Conservation (phyloP, 2,888 invertebrate species). For the Schizotus pectinicornis region DNA sequence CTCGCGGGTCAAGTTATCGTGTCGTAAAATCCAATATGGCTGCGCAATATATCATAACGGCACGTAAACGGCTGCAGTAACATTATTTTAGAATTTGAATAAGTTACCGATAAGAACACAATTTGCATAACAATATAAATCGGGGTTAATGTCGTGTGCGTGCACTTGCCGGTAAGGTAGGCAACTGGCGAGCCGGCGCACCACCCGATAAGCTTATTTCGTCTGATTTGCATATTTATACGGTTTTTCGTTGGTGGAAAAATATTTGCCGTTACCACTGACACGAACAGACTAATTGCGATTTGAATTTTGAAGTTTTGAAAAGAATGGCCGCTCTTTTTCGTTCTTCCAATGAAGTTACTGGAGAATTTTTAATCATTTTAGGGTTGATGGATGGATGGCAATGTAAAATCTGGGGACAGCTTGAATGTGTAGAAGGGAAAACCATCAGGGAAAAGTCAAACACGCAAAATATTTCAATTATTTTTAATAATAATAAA, state of each 20-base stretch:
- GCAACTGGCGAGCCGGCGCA: conserved; percentile 52
- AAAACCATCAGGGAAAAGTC: too few relatives aligned
- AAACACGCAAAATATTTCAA: too few relatives aligned
- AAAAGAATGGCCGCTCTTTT: conserved; percentile 23
- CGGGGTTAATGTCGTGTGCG: conserved; percentile 61
- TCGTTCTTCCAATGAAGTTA: background rate
- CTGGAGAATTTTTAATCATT: conserved; percentile 7
- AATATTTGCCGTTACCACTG: conserved; percentile 39
- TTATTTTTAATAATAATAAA: too few relatives aligned
- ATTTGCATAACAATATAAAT: conserved; percentile 62
- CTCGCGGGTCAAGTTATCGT: conserved; percentile 49
- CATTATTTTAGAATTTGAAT: conserved; percentile 59
- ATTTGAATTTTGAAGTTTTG: conserved; percentile 20
- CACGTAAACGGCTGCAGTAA: conserved; percentile 56
- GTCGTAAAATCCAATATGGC: conserved; percentile 57
- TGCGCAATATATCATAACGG: conserved; percentile 57
- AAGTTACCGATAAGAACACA: conserved; percentile 53
- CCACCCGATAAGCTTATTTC: conserved; percentile 55
- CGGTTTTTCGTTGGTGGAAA: conserved; percentile 34
- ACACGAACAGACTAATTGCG: conserved; percentile 31
- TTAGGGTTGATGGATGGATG: conserved; percentile 5
- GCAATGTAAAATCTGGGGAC: conserved; percentile 3
- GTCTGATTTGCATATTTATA: conserved; percentile 50
- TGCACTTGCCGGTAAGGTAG: conserved; percentile 54
- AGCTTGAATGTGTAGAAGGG: too few relatives aligned